These are phyloP conservation scores for Scrobipalpa costella DNA, from an alignment of 2,888 invertebrate genomes.

Conservation along the genomic window DNA sequence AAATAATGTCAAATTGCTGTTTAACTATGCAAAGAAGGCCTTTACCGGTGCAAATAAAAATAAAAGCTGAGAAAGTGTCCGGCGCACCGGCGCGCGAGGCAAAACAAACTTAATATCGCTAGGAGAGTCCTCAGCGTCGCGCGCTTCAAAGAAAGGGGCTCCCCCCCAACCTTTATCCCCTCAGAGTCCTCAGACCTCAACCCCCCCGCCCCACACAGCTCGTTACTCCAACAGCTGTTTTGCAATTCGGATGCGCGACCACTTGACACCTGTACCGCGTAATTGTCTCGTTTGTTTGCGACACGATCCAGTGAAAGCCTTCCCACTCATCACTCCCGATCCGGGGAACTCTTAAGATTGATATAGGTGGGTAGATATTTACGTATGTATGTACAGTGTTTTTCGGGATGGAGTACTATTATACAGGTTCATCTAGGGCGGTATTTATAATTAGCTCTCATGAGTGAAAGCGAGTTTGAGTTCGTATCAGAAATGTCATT, in stretches of 20 bases:
- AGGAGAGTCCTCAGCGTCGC: conserved; percentile 39
- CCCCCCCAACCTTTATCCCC: conserved; percentile 19
- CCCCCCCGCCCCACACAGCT: conserved; percentile 30
- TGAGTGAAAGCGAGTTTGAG: too few species aligned
- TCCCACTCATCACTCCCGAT: conserved; percentile 10
- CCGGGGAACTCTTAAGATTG: neutral
- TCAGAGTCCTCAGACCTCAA: neutral
- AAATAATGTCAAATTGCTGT: conserved; percentile 38
- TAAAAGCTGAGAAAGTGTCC: conserved; percentile 37
- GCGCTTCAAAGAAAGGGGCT: conserved; percentile 25
- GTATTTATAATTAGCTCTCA: too few species aligned
- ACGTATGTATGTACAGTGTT: too few species aligned
- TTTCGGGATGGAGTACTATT: too few species aligned
- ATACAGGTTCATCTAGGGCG: too few species aligned
- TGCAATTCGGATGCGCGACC: conserved; percentile 44
- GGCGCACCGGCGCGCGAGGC: conserved; percentile 37
- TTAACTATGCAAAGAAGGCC: conserved; percentile 40
- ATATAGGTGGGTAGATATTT: neutral
- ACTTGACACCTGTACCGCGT: conserved; percentile 51
- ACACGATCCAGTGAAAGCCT: conserved; percentile 9
- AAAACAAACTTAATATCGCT: conserved; percentile 60
- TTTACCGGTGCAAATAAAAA: conserved; percentile 45
- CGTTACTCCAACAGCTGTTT: conserved; percentile 42
- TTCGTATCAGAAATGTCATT: too few species aligned
- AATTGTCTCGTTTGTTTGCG: conserved; percentile 47